Base-by-base conservation (phyloP, 2,113 vertebrate species). In the Chloroceryle aenea region DNA sequence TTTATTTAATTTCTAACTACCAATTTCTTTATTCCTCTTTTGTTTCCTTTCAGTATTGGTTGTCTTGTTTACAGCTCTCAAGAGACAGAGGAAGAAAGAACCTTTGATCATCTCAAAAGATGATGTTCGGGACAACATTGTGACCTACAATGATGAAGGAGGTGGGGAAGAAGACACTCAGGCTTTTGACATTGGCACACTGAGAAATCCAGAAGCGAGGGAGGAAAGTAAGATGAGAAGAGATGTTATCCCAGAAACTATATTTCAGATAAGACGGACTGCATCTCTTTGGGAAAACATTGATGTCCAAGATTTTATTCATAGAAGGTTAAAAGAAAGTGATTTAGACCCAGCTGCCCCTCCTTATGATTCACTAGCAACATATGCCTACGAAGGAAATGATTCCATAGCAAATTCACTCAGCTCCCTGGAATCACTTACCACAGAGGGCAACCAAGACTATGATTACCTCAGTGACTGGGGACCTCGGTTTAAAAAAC, bases 141-240 rank as follows among this genome's bases (percentile, higher is more conserved):
- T 98, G 83, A 98, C 98, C 29, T 98, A 98, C 91, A 98, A 98
- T 1, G 98, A 98, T 15, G 98, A 98, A 95, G 98, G 98, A 12
- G 98, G 98, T 4, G 98, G 98, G 25, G 98, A 98, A 73, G 98
- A 98, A 83, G 98, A 98, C n/a, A 98, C 98, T 0, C 98, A 98
- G 38, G 98, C 98, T 77, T 98, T 98, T 91, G 98, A 98, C 58
- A 98, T 98, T 15, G 98, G 98, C 23, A 97, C 98, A 0, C 43
- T 98, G 34, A 96, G 98, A 91, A 98, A 98, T 72, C 98, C 98
- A 32, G 98, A 98, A 94, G 98, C 97, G 0, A 97, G 98, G 25
- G 98, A 98, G 38, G 98, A 98, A 79, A 98, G 85, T 66, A 98
- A 98, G 89, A 94, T 97, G 13, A 96, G 98, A 77, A 97, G 98